phyloP scores from a whole-genome alignment of 2,113 vertebrate species.

The Gallinago paraguaiae region DNA sequence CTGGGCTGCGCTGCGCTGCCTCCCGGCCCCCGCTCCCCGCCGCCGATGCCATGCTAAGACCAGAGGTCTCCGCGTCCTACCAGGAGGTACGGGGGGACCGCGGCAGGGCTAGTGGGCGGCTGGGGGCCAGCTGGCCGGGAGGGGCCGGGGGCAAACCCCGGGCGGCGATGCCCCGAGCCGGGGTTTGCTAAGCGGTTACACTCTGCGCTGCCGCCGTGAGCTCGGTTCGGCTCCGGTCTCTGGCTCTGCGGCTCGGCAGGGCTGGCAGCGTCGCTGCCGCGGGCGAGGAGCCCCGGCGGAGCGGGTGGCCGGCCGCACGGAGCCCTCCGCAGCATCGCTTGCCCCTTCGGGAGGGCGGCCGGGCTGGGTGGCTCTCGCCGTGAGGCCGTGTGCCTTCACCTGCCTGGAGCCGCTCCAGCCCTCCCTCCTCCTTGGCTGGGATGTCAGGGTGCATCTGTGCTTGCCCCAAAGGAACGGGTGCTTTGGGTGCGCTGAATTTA shows the following conservation, averaged over 20 bases:
- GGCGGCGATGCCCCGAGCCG: background rate
- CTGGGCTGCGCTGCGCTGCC: no score
- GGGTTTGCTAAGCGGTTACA: background rate
- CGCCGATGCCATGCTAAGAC: conserved; percentile 77
- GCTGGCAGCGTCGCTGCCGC: background rate
- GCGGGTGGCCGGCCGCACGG: background rate
- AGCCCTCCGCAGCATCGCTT: background rate
- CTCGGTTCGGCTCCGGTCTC: background rate
- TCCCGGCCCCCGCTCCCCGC: background rate
- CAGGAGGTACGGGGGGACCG: conserved; percentile 79
- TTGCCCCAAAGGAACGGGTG: rapidly evolving
- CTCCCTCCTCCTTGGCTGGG: rapidly evolving
- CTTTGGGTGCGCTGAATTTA: rapidly evolving
- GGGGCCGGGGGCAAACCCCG: background rate
- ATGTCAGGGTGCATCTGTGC: rapidly evolving
- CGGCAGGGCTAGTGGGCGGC: background rate
- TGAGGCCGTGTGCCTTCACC: background rate
- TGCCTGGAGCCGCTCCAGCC: background rate
- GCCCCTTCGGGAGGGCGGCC: background rate
- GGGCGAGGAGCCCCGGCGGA: background rate
- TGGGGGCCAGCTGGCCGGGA: background rate
- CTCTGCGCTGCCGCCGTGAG: background rate
- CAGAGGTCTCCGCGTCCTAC: conserved; percentile 79
- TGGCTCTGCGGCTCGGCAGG: no score
- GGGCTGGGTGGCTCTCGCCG: background rate